Evolutionary conservation across 2,113 vertebrate genomes (phyloP).

Genomic region (Leptobrachium ailaonicum): DNA sequence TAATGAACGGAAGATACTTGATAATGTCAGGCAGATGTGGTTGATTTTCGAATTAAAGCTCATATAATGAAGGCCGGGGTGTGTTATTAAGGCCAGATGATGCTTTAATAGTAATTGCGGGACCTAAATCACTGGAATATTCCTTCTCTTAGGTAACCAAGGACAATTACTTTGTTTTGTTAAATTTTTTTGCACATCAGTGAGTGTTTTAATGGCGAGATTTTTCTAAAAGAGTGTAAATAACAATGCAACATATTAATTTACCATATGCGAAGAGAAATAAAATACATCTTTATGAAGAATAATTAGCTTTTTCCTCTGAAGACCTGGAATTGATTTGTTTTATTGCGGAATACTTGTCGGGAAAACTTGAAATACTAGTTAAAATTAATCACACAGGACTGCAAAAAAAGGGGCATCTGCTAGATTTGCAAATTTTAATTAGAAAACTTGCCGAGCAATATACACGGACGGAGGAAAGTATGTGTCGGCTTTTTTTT

Average conservation of each 20-base stretch:
- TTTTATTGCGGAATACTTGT: neutral
- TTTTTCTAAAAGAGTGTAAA: neutral
- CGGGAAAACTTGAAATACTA: neutral
- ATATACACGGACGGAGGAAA: neutral
- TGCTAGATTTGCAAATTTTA: conserved; percentile 12
- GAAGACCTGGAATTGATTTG: conserved; percentile 12
- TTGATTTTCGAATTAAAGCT: no score
- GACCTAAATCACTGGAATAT: no score
- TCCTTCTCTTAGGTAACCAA: no score
- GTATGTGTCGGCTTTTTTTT: neutral
- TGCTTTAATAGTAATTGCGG: no score
- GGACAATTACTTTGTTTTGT: no score
- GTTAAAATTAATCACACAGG: conserved; percentile 9
- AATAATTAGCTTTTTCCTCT: conserved; percentile 15
- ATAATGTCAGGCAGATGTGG: no score
- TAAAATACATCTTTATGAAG: conserved; percentile 9
- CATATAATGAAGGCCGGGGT: no score
- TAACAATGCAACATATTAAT: neutral
- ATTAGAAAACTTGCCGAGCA: conserved; percentile 18
- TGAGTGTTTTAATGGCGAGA: no score
- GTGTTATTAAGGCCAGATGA: no score
- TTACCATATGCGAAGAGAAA: neutral
- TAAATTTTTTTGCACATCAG: no score
- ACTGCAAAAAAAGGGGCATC: neutral
- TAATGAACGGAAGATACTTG: no score